Conservation (phyloP, 2,113 vertebrate genomes). For the cattle (Bos taurus) region ARS-UCD2.0 NC_037357.1:122517501-122518000, state of each 20-base stretch:
- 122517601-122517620: background rate
- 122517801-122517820: background rate
- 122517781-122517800: background rate
- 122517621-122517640: background rate
- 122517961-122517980: background rate
- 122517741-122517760: background rate
- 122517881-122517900: background rate
- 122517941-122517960: background rate
- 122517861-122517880: background rate
- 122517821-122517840: background rate
- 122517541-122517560: background rate
- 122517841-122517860: background rate
- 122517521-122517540: background rate
- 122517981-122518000: background rate
- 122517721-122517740: background rate
- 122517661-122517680: background rate
- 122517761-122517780: background rate
- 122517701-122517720: background rate
- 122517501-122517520: background rate
- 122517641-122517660: background rate
- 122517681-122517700: background rate
- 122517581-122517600: background rate
- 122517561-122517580: background rate
- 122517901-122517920: background rate
- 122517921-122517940: background rate